Evolutionary conservation across 2,113 vertebrate genomes (phyloP).

Genomic region (Rallus limicola): DNA sequence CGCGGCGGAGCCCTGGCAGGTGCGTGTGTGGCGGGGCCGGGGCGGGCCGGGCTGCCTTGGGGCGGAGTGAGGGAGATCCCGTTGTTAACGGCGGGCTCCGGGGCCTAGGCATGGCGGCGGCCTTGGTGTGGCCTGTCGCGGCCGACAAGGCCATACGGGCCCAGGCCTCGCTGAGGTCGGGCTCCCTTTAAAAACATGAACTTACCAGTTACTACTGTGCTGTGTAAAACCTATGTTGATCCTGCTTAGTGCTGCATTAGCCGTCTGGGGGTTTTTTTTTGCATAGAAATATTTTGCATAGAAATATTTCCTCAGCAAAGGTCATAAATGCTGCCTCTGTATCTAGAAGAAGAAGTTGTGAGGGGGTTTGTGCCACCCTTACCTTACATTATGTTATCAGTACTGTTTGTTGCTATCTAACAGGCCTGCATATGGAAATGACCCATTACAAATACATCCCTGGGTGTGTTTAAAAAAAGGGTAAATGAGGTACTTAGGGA

Average conservation of each 20-base stretch:
- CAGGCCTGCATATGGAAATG: neutral
- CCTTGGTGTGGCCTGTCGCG: neutral
- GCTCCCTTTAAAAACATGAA: no score
- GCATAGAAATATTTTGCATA: accelerated
- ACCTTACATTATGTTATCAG: no score
- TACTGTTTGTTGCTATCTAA: no score
- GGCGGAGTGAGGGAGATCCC: neutral
- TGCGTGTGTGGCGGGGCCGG: neutral
- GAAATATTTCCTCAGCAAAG: neutral
- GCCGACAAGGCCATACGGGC: neutral
- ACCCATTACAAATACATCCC: neutral
- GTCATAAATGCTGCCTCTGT: neutral
- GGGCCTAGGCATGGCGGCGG: neutral
- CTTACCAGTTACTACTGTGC: neutral
- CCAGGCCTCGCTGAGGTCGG: neutral
- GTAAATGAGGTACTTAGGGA: no score
- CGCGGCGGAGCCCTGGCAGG: neutral
- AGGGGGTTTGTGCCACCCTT: no score
- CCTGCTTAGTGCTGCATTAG: neutral
- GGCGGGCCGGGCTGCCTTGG: neutral
- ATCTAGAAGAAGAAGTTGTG: neutral
- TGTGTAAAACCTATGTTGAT: neutral
- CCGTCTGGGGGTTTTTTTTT: no score
- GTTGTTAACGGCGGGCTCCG: neutral
- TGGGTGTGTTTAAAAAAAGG: no score